A percentile compares a stretch with the other conserved stretches of the same genome.
Evolutionary conservation across 2,888 invertebrate genomes (phyloP).

Genomic region (Lepidocyrtinus sp.): DNA sequence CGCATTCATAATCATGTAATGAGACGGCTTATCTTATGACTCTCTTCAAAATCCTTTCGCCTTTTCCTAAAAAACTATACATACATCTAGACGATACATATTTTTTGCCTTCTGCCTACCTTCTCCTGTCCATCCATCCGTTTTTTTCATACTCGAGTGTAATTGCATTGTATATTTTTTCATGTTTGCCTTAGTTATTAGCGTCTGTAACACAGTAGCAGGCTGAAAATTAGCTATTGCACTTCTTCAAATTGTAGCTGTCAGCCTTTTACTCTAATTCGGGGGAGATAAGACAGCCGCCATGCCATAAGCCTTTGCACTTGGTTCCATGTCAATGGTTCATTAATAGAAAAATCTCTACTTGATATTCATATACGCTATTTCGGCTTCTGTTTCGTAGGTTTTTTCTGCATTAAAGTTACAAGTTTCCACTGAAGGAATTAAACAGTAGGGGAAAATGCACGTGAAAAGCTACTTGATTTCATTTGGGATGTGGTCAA

Average conservation of each 20-base stretch:
- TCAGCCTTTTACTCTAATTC: conserved; percentile 36
- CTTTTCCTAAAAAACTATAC: conserved; percentile 21
- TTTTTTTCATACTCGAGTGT: too few relatives aligned
- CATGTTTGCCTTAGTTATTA: too few relatives aligned
- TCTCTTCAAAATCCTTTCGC: conserved; percentile 29
- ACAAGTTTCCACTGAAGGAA: too few relatives aligned
- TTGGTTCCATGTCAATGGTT: conserved; percentile 61
- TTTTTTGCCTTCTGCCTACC: conserved; percentile 32
- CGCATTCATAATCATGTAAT: conserved; percentile 61
- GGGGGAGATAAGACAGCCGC: too few relatives aligned
- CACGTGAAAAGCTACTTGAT: conserved; percentile 55
- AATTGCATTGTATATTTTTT: conserved; percentile 7
- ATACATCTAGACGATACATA: too few relatives aligned
- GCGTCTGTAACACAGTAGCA: conserved; percentile 52
- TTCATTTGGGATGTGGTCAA: conserved; percentile 55
- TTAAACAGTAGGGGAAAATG: too few relatives aligned
- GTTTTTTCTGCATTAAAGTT: conserved; percentile 45
- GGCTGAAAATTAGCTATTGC: conserved; percentile 53
- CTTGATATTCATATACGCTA: not conserved
- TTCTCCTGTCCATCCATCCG: too few relatives aligned
- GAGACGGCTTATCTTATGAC: conserved; percentile 50
- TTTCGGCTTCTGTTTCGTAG: not conserved
- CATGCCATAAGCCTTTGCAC: not conserved
- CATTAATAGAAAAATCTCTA: conserved; percentile 54
- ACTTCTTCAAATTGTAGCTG: conserved; percentile 52